These are phyloP conservation scores for Eubasilissa splendida DNA, from an alignment of 2,888 invertebrate genomes.

Conservation along the genomic window DNA sequence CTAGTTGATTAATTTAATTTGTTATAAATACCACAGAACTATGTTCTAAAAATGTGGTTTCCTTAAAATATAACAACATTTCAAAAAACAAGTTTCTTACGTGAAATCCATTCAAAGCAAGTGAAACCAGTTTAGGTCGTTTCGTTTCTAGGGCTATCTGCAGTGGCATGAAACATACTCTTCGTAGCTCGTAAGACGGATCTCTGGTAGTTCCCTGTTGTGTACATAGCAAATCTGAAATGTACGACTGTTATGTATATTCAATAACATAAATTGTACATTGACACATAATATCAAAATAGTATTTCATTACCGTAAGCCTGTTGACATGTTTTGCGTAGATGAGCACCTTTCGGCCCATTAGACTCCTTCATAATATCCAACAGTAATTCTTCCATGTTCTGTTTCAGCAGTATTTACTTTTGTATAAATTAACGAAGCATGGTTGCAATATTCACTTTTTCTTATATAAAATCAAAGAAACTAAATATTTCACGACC, in stretches of 20 bases:
- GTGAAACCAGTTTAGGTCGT: constrained; percentile 86
- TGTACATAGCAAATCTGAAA: constrained; percentile 83
- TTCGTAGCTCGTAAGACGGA: constrained; percentile 87
- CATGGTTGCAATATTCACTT: constrained; percentile 9
- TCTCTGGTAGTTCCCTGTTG: constrained; percentile 86
- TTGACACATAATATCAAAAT: background rate
- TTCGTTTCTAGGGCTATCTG: constrained; percentile 92
- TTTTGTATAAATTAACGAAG: constrained; percentile 21
- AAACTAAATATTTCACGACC: background rate
- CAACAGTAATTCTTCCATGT: constrained; percentile 90
- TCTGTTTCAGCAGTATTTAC: constrained; percentile 19
- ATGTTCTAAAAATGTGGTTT: no score
- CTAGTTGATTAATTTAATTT: no score
- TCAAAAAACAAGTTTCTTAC: constrained; percentile 72
- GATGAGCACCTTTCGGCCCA: constrained; percentile 81
- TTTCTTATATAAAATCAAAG: background rate
- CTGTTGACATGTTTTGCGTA: constrained; percentile 89
- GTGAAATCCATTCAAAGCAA: constrained; percentile 91
- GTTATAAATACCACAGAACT: no score
- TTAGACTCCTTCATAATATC: constrained; percentile 89
- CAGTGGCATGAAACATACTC: constrained; percentile 87
- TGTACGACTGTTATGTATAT: constrained; percentile 8
- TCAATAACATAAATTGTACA: constrained; percentile 22
- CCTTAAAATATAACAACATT: no score
- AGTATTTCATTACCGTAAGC: constrained; percentile 80